Conservation (phyloP, 2,888 invertebrate genomes). For the Clivina fossor region DNA sequence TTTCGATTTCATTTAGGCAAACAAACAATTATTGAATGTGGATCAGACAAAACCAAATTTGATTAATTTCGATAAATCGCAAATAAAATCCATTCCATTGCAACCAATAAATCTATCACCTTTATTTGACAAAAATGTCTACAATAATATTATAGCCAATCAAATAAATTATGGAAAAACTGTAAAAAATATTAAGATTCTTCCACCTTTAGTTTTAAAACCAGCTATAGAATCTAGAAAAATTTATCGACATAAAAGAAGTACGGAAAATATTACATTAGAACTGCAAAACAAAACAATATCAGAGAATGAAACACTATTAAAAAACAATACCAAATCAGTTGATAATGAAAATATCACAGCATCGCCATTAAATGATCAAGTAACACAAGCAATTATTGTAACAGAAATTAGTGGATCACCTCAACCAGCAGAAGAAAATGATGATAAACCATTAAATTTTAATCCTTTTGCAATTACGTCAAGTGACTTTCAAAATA, state of each 20-base stretch:
- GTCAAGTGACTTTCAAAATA: constrained; percentile 17
- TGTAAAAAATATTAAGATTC: constrained; percentile 20
- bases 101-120: no score
- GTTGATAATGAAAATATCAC: constrained; percentile 2
- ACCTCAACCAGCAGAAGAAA: background rate
- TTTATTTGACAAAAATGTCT: no score
- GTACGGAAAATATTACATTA: background rate
- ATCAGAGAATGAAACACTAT: background rate
- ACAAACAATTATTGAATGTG: no score
- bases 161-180: no score
- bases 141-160: no score
- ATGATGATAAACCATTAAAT: constrained; percentile 9
- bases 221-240: constrained; percentile 6
- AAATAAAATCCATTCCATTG: no score
- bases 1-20: background rate
- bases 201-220: constrained; percentile 8
- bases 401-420: constrained; percentile 19
- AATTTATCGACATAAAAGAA: constrained; percentile 11
- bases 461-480: constrained; percentile 14
- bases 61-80: no score
- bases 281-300: background rate
- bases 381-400: constrained; percentile 23
- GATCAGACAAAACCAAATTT: no score
- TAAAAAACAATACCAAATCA: background rate
- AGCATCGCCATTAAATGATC: constrained; percentile 4